phyloP scores from a whole-genome alignment of 2,888 invertebrate genomes.

The Sminthurides aquaticus region DNA sequence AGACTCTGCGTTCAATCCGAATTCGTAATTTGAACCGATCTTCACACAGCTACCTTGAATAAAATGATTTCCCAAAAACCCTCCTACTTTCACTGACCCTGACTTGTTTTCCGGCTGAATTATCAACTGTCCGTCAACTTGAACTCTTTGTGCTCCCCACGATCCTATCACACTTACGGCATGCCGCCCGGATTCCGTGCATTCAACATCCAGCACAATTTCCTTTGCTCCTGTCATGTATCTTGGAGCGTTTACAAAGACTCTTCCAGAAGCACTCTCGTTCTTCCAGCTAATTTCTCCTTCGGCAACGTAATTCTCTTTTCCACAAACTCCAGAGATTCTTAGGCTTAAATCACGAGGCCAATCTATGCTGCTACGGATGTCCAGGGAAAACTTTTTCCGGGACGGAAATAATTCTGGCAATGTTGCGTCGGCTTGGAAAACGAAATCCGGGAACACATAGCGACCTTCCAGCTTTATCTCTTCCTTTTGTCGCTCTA shows the following conservation, averaged over 20 bases:
- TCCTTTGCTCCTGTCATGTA: conserved; percentile 9
- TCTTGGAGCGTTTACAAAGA: conserved; percentile 27
- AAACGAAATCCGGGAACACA: not conserved
- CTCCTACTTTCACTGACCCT: conserved; percentile 14
- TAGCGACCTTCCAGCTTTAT: not conserved
- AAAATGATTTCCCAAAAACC: conserved; percentile 20
- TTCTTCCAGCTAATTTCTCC: not conserved
- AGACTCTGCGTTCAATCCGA: conserved; percentile 37
- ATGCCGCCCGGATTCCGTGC: conserved; percentile 21
- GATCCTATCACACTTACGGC: conserved; percentile 20
- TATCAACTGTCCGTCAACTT: conserved; percentile 25
- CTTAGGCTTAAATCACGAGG: not conserved
- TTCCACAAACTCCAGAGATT: not conserved
- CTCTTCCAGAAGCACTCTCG: not conserved
- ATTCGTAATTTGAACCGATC: conserved; percentile 12
- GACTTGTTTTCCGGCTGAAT: conserved; percentile 7
- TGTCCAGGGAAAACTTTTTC: not conserved
- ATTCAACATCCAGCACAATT: conserved; percentile 24
- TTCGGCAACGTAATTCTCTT: not conserved
- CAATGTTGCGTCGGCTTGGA: not conserved
- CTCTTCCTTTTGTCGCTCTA: not conserved
- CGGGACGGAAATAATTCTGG: not conserved
- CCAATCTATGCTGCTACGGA: not conserved
- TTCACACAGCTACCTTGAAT: conserved; percentile 9
- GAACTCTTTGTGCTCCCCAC: conserved; percentile 20